Evolutionary conservation across 2,113 vertebrate genomes (phyloP).

Genomic region (Clupea harengus): DNA sequence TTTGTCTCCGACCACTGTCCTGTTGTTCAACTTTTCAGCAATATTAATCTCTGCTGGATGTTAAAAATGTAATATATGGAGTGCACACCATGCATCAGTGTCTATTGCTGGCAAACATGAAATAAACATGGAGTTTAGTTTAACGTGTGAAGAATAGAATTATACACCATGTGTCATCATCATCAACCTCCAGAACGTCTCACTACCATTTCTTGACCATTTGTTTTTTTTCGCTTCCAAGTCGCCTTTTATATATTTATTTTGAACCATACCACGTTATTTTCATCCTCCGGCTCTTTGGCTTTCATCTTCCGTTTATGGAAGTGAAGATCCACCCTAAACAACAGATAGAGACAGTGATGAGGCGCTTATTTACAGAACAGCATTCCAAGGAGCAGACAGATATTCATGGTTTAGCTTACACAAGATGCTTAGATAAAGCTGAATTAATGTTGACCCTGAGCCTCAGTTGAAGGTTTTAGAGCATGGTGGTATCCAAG

Average conservation of each 20-base stretch:
- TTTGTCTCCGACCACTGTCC: not conserved
- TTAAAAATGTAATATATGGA: not conserved
- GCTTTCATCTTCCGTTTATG: not conserved
- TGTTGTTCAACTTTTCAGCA: not conserved
- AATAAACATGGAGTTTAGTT: not conserved
- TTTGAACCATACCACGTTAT: not conserved
- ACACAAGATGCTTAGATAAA: not conserved
- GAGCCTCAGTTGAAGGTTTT: not conserved
- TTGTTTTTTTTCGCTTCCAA: not conserved
- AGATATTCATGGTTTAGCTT: not conserved
- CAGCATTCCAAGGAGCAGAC: not conserved
- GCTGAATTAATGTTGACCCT: not conserved
- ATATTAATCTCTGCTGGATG: not conserved
- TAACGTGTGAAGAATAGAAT: not conserved
- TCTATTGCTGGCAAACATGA: not conserved
- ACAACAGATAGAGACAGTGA: not conserved
- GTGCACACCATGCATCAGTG: not conserved
- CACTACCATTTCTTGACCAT: not conserved
- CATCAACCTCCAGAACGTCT: not conserved
- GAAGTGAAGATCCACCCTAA: conserved; percentile 7
- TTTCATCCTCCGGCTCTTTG: not conserved
- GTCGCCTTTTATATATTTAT: not conserved
- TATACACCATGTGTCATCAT: not conserved
- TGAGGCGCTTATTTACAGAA: not conserved
- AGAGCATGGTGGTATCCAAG: not conserved